These are phyloP conservation scores for Tenthredo amoena DNA, from an alignment of 2,888 invertebrate species.

Conservation along the genomic window DNA sequence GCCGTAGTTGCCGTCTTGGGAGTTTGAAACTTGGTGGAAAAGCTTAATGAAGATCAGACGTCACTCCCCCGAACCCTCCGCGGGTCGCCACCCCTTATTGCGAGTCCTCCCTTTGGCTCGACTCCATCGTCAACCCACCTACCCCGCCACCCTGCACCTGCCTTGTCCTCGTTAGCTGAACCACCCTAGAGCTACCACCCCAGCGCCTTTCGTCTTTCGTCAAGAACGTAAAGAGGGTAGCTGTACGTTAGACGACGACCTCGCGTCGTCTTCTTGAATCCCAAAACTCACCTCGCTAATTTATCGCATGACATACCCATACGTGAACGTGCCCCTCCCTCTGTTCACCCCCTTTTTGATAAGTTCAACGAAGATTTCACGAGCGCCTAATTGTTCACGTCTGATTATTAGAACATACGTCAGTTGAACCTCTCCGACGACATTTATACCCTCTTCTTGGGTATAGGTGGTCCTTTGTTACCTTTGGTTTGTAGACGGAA, in stretches of 20 bases:
- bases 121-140: slow-evolving; percentile 33
- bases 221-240: slow-evolving; percentile 30
- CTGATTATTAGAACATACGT: neutral
- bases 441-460: neutral
- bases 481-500: slow-evolving; percentile 32
- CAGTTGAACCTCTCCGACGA: neutral
- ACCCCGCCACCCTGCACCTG: neutral
- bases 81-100: slow-evolving; percentile 14
- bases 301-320: neutral
- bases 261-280: slow-evolving; percentile 4
- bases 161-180: slow-evolving; percentile 36
- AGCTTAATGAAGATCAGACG: slow-evolving; percentile 55
- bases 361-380: neutral
- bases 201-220: slow-evolving; percentile 19
- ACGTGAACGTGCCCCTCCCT: neutral
- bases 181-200: neutral
- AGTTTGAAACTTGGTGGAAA: slow-evolving; percentile 43
- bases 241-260: neutral
- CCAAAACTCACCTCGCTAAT: slow-evolving; percentile 22
- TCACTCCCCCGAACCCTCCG: slow-evolving; percentile 4
- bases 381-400: neutral
- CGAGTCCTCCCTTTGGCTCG: slow-evolving; percentile 17
- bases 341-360: neutral
- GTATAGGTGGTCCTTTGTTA: neutral
- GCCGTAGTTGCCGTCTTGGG: neutral